A percentile compares a stretch with the other conserved stretches of the same genome.
phyloP scores from a whole-genome alignment of 53 echinoderm and acorn worm species.

The Temnopleurus reevesii region DNA sequence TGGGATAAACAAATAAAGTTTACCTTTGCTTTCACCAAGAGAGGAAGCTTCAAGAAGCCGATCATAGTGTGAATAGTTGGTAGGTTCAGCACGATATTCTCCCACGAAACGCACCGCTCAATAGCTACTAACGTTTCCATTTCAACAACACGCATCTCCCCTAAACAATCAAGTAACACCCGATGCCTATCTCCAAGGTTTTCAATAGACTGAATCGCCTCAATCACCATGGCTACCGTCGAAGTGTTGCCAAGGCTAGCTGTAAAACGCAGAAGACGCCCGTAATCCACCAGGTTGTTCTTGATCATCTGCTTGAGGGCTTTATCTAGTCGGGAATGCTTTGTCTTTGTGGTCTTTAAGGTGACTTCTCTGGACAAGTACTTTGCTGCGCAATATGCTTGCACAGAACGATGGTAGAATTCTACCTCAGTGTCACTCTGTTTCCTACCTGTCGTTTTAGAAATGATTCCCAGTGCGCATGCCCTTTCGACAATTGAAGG shows the following conservation, averaged over 20 bases:
- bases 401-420: conserved; percentile 4
- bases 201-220: not conserved
- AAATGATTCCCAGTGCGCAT: not conserved
- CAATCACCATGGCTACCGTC: not conserved
- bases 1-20: too few species aligned
- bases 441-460: not conserved
- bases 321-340: not conserved
- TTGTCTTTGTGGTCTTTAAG: not conserved
- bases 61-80: not conserved
- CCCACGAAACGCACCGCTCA: not conserved
- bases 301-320: not conserved
- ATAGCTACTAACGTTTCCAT: not conserved
- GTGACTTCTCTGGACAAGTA: not conserved
- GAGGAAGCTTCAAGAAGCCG: not conserved
- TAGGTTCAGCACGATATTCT: not conserved
- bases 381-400: not conserved
- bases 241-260: not conserved
- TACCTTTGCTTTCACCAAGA: not conserved
- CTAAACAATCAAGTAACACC: not conserved
- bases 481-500: not conserved
- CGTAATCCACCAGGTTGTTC: not conserved
- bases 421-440: not conserved
- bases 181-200: not conserved
- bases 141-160: not conserved
- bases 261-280: not conserved